Percentiles rank a stretch among this genome's conserved stretches.
Conservation (phyloP, 2,113 vertebrate genomes). For the Panurus biarmicus region DNA sequence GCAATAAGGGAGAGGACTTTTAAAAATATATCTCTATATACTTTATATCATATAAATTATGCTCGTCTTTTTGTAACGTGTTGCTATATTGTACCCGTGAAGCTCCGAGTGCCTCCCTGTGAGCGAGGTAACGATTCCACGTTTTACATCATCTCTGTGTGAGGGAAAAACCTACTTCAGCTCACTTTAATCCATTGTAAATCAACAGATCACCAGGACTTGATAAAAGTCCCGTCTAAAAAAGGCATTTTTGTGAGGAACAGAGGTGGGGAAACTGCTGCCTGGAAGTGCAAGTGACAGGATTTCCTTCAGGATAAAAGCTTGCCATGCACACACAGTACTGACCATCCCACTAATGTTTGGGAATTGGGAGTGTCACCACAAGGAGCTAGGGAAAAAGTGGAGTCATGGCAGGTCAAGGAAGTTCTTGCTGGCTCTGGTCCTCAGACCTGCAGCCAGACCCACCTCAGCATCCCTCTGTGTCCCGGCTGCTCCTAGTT, state of each 20-base stretch:
- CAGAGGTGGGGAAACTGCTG: neutral
- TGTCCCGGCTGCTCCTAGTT: neutral
- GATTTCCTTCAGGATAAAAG: neutral
- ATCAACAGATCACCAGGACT: neutral
- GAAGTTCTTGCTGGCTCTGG: neutral
- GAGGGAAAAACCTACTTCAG: neutral
- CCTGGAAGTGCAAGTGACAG: neutral
- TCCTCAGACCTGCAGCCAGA: neutral
- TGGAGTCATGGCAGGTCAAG: neutral
- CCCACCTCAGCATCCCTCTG: neutral
- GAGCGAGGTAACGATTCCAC: neutral
- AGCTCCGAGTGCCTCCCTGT: neutral
- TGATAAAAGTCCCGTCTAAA: neutral
- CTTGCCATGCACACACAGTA: neutral
- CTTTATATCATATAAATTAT: slow-evolving; percentile 27
- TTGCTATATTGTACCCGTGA: neutral
- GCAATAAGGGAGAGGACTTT: slow-evolving; percentile 6
- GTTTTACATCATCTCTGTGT: neutral
- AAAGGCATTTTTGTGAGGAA: neutral
- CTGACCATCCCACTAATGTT: neutral
- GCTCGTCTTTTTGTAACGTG: neutral
- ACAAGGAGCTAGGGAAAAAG: neutral
- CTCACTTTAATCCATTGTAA: neutral
- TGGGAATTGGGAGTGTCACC: neutral
- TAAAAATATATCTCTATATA: slow-evolving; percentile 60